These are phyloP conservation scores for Pituophis catenifer DNA, from an alignment of 2,113 vertebrate species.

Conservation along the genomic window DNA sequence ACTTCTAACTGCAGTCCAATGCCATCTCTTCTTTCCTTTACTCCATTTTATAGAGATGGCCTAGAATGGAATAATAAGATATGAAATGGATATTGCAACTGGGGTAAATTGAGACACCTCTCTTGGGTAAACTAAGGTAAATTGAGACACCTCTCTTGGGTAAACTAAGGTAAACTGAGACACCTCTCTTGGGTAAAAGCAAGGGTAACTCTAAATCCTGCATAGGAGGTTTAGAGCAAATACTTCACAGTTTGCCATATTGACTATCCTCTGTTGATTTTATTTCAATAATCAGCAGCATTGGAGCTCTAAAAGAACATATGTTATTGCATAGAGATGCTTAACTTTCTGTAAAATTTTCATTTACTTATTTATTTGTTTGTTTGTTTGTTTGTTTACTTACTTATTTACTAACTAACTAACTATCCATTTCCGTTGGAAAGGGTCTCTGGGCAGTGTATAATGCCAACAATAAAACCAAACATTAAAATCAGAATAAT, in stretches of 20 bases:
- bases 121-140: not conserved
- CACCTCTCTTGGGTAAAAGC: not conserved
- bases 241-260: not conserved
- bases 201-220: not conserved
- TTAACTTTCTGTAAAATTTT: not conserved
- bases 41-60: not conserved
- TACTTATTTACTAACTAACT: too few species aligned
- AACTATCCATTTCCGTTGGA: not conserved
- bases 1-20: not conserved
- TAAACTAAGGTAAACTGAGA: not conserved
- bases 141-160: not conserved
- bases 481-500: not conserved
- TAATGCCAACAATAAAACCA: not conserved
- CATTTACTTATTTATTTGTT: not conserved
- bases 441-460: not conserved
- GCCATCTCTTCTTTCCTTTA: not conserved
- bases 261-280: not conserved
- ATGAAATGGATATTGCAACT: not conserved
- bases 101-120: not conserved
- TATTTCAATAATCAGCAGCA: not conserved
- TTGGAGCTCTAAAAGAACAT: not conserved
- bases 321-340: not conserved
- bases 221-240: not conserved
- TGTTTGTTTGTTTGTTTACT: too few species aligned
- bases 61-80: too few species aligned